A percentile compares a stretch with the other conserved stretches of the same genome.
Conservation (phyloP, 2,113 vertebrate species). For the Cinclus mexicanus region DNA sequence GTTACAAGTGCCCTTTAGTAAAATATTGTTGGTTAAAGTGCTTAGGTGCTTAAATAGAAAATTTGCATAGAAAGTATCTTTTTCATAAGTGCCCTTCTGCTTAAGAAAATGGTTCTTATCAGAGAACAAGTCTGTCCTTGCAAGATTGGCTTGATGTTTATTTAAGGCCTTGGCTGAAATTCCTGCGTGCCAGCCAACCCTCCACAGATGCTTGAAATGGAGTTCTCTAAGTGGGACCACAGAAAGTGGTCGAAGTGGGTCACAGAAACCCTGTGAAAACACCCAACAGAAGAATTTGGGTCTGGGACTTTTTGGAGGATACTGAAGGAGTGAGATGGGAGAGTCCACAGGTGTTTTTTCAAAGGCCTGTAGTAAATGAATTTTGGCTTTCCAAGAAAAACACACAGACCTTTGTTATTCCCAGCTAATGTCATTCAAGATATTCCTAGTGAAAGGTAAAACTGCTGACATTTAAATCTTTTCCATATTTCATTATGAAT, state of each 20-base stretch:
- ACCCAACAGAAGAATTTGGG: background rate
- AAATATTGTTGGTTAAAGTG: background rate
- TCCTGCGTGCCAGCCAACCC: background rate
- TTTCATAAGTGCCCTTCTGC: background rate
- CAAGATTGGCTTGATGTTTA: background rate
- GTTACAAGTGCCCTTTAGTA: background rate
- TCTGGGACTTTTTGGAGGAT: background rate
- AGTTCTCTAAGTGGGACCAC: background rate
- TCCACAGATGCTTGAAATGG: background rate
- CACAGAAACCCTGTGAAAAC: background rate
- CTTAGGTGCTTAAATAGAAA: slow-evolving; percentile 3
- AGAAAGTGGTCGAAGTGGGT: background rate
- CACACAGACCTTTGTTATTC: background rate
- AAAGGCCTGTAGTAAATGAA: background rate
- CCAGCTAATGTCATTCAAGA: background rate
- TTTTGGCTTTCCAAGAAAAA: background rate
- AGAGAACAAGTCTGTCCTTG: background rate
- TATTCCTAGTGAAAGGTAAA: slow-evolving; percentile 2
- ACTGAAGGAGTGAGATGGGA: background rate
- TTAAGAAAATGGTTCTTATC: background rate
- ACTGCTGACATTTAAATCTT: background rate
- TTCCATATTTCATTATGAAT: background rate
- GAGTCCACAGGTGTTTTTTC: background rate
- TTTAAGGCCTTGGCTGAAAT: background rate
- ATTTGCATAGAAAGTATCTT: background rate